Percentiles rank a stretch among this genome's conserved stretches.
Conservation (phyloP, 2,888 invertebrate genomes). For the Priocnemis perturbator region DNA sequence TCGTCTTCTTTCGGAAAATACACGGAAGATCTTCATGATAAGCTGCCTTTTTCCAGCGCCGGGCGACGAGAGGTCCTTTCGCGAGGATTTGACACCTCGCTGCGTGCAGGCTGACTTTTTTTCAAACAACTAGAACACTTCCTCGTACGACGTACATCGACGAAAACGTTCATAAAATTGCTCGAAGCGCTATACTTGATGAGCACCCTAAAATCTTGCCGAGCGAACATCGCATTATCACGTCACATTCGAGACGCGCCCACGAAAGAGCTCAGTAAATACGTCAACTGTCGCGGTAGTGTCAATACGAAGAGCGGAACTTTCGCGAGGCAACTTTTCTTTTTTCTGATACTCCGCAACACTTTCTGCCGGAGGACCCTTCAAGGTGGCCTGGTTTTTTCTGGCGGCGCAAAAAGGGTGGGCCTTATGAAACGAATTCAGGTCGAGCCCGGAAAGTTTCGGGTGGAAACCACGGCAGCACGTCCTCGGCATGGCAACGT, state of each 20-base stretch:
- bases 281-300: no score
- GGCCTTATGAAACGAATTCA: slow-evolving; percentile 43
- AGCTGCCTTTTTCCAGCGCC: slow-evolving; percentile 41
- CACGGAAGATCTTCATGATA: slow-evolving; percentile 39
- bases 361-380: slow-evolving; percentile 3
- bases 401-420: slow-evolving; percentile 6
- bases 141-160: no score
- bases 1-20: slow-evolving; percentile 29
- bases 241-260: no score
- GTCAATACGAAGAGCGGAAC: no score
- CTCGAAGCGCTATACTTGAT: no score
- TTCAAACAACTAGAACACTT: no score
- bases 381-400: slow-evolving; percentile 6
- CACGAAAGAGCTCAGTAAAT: no score
- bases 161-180: no score
- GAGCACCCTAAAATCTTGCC: no score
- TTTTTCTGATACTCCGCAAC: neutral
- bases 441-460: slow-evolving; percentile 45
- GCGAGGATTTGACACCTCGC: slow-evolving; percentile 8
- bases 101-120: no score
- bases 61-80: slow-evolving; percentile 13
- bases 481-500: neutral
- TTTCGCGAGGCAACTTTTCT: no score
- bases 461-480: slow-evolving; percentile 23
- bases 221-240: no score